A percentile compares a stretch with the other conserved stretches of the same genome.
Conservation (phyloP, 2,797 vertebrate species). For the Schizopygopsis pylzovi region DNA sequence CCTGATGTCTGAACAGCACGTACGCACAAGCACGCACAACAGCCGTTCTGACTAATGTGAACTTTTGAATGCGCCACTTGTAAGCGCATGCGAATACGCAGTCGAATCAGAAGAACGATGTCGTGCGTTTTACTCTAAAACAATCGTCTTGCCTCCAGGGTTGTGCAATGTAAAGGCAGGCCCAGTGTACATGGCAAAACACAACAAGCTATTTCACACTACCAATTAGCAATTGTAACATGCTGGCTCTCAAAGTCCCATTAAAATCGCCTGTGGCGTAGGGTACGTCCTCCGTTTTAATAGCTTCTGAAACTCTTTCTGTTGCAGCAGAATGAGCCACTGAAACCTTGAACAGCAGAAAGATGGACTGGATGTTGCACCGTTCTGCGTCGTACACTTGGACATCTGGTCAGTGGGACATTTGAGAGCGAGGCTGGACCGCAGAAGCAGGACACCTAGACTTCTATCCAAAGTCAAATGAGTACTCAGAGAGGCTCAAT, state of each 20-base stretch:
- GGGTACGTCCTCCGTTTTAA: slow-evolving; percentile 47
- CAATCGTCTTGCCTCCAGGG: slow-evolving; percentile 46
- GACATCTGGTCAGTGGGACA: slow-evolving; percentile 57
- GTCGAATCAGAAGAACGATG: slow-evolving; percentile 42
- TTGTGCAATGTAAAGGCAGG: slow-evolving; percentile 46
- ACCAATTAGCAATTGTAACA: slow-evolving; percentile 55
- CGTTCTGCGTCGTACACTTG: slow-evolving; percentile 42
- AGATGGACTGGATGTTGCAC: slow-evolving; percentile 44
- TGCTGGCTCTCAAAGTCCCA: slow-evolving; percentile 54
- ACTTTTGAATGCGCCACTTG: slow-evolving; percentile 24
- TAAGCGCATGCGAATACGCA: slow-evolving; percentile 13
- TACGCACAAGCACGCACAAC: slow-evolving; percentile 1
- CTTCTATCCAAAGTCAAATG: slow-evolving; percentile 53
- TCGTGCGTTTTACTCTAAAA: slow-evolving; percentile 40
- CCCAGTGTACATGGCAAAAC: slow-evolving; percentile 49
- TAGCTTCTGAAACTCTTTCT: slow-evolving; percentile 42
- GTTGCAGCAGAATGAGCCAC: slow-evolving; percentile 51
- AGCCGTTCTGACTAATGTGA: neutral
- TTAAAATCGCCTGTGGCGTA: slow-evolving; percentile 55
- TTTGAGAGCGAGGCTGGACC: slow-evolving; percentile 54
- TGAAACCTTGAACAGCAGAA: slow-evolving; percentile 43
- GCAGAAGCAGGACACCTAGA: slow-evolving; percentile 38
- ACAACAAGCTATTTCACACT: slow-evolving; percentile 55
- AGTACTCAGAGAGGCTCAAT: slow-evolving; percentile 47
- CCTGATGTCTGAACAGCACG: slow-evolving; percentile 25